phyloP scores from a whole-genome alignment of 2,113 vertebrate species.

The Cervus canadensis region DNA sequence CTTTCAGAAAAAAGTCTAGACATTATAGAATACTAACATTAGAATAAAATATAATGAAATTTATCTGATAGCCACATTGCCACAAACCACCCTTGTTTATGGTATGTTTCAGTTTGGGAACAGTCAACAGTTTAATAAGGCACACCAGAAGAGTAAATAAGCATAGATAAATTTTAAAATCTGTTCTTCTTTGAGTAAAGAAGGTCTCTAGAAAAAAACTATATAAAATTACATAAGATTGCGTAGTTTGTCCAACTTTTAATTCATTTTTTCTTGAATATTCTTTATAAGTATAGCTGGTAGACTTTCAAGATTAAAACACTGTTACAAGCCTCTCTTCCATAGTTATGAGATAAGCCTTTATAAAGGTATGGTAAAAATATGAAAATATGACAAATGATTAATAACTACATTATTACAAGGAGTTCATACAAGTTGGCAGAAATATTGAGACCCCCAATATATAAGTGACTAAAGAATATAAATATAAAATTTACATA shows the following conservation, averaged over 20 bases:
- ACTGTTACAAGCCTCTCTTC: neutral
- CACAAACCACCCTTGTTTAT: neutral
- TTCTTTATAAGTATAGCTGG: neutral
- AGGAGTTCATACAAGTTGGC: neutral
- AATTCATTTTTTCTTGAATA: neutral
- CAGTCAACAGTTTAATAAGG: neutral
- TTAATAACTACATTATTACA: neutral
- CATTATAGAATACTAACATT: neutral
- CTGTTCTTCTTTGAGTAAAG: neutral
- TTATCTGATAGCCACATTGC: neutral
- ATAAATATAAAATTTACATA: neutral
- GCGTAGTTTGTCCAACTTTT: neutral
- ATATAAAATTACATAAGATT: neutral
- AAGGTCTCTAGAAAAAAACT: neutral
- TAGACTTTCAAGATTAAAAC: neutral
- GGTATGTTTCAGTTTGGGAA: neutral
- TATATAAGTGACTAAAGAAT: neutral
- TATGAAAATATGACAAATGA: neutral
- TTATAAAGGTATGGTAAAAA: neutral
- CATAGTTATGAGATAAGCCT: neutral
- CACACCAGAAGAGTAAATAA: neutral
- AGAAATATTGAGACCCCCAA: neutral
- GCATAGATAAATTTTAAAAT: neutral
- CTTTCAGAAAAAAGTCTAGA: neutral
- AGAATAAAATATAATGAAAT: neutral